Conservation (phyloP, 2,888 invertebrate genomes). For the Nematopogon swammerdamellus region DNA sequence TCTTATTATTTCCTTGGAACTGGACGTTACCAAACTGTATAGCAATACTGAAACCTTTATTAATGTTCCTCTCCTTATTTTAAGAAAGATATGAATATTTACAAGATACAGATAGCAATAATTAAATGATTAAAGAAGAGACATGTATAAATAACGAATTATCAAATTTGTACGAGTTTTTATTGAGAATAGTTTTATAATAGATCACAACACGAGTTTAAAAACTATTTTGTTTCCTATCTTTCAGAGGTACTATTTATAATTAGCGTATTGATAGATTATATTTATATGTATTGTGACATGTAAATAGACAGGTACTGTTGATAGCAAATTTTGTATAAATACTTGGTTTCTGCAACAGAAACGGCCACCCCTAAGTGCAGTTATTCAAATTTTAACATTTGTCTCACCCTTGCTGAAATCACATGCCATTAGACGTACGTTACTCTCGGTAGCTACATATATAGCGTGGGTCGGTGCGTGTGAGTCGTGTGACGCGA, state of each 20-base stretch:
- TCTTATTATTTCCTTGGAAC: slow-evolving; percentile 34
- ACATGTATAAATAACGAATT: slow-evolving; percentile 28
- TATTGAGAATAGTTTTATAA: slow-evolving; percentile 55
- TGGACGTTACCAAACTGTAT: slow-evolving; percentile 48
- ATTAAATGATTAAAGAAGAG: slow-evolving; percentile 39
- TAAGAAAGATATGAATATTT: slow-evolving; percentile 57
- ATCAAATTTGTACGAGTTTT: slow-evolving; percentile 53
- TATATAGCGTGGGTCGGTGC: background rate
- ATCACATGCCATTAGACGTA: slow-evolving; percentile 48
- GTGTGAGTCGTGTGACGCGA: too few relatives aligned
- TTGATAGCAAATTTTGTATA: slow-evolving; percentile 32
- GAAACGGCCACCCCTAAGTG: slow-evolving; percentile 41
- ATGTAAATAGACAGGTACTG: slow-evolving; percentile 43
- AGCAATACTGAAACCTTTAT: slow-evolving; percentile 52
- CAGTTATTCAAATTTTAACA: slow-evolving; percentile 60
- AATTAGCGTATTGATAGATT: slow-evolving; percentile 59
- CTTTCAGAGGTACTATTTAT: slow-evolving; percentile 62
- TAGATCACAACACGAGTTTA: slow-evolving; percentile 41
- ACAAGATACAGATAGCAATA: slow-evolving; percentile 55
- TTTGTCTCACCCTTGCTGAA: slow-evolving; percentile 43
- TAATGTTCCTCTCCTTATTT: slow-evolving; percentile 57
- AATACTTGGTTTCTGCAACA: slow-evolving; percentile 25
- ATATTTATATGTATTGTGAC: slow-evolving; percentile 59
- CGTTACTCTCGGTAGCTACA: background rate
- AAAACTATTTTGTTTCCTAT: slow-evolving; percentile 56